Base-by-base conservation (phyloP, 2,113 vertebrate genomes). In the Hippocampus mohnikei region DNA sequence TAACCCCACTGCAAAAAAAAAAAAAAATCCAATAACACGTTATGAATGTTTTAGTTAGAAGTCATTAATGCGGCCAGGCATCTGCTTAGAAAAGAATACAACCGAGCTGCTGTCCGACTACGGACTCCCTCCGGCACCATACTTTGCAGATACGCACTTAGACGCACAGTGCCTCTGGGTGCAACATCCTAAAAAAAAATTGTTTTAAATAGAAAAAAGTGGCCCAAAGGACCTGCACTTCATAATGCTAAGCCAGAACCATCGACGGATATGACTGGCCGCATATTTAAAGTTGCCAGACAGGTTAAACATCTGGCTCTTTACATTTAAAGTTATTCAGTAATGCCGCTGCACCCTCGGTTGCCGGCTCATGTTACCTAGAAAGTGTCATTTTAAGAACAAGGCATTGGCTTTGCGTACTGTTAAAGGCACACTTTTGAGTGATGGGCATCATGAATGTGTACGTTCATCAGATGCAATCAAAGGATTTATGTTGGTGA, bases 1-100 rank as follows among this genome's bases (percentile, higher is more conserved):
- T 90, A 90, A 90, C 88, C 89, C 81, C 69, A 63, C 83, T 90
- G 89, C 88, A 91, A 86, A 92, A 48, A 89, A 92, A 89, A 89
- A 91, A 86, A 92, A 48, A 89, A 92, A 89, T 91, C 84, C 88
- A 92, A 86, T 92, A 92, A 91, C 86, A 89, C 90, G 89, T 88
- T 89, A 89, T 88, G 87, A 90, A 90, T 89, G 86, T 88, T 92
- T 89, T 78, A 90, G 87, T 89, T 88, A 88, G 80, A 76, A 85
- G 87, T 90, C 89, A 88, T 91, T 91, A 90, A 90, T 89, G 87
- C 87, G 87, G 85, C 72, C 52, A 71, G 87, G 91, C 85, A 91
- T 91, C 87, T 90, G 87, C 84, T 90, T 89, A 74, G 6, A 86
- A 87, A 89, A 85, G 80, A 91, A 91, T 88, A 87, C 81, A 87